Conservation (phyloP, 2,888 invertebrate genomes). For the Malthinus flaveolus region DNA sequence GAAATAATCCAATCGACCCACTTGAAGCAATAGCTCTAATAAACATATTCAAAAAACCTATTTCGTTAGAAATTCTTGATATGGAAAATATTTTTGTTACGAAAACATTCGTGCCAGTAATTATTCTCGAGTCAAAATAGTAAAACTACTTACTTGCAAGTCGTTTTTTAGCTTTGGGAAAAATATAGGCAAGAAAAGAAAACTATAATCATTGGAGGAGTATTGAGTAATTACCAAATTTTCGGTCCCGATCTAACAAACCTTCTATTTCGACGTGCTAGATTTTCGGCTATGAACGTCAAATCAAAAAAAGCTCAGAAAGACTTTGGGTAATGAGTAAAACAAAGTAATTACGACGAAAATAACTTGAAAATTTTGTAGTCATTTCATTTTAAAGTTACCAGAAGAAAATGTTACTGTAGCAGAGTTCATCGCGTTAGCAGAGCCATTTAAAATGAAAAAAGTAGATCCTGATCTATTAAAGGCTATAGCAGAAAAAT, state of each 20-base stretch:
- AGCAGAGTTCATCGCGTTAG: slow-evolving; percentile 44
- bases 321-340: slow-evolving; percentile 51
- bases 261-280: slow-evolving; percentile 56
- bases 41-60: slow-evolving; percentile 46
- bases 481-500: slow-evolving; percentile 47
- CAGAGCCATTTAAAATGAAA: slow-evolving; percentile 48
- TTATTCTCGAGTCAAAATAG: slow-evolving; percentile 1
- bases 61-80: slow-evolving; percentile 52
- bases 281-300: slow-evolving; percentile 54
- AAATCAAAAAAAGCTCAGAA: slow-evolving; percentile 53
- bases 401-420: slow-evolving; percentile 43
- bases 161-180: slow-evolving; percentile 24
- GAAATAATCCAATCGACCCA: slow-evolving; percentile 57
- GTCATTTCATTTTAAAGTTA: slow-evolving; percentile 53
- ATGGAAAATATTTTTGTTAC: slow-evolving; percentile 57
- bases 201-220: slow-evolving; percentile 52
- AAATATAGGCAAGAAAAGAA: slow-evolving; percentile 40
- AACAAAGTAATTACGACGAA: background rate
- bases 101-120: slow-evolving; percentile 52
- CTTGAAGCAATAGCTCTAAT: slow-evolving; percentile 55
- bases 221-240: slow-evolving; percentile 56
- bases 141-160: background rate
- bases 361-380: slow-evolving; percentile 24
- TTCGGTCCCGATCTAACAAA: slow-evolving; percentile 54
- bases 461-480: slow-evolving; percentile 47